These are phyloP conservation scores for Arctia plantaginis DNA, from an alignment of 2,888 invertebrate genomes.

Conservation along the genomic window DNA sequence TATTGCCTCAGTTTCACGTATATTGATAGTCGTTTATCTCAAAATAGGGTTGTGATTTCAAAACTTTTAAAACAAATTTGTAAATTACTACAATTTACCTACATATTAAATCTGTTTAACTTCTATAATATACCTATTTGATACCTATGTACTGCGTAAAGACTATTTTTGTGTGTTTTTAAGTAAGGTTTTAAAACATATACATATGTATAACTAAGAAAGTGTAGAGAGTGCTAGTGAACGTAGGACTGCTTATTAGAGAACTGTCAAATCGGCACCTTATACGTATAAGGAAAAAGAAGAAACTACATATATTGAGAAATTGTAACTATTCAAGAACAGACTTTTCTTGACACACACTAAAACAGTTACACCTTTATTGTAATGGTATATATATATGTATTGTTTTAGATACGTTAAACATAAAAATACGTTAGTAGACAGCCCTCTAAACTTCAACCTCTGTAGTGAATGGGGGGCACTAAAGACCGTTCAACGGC, in stretches of 20 bases:
- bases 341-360: not conserved
- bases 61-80: not conserved
- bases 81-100: not conserved
- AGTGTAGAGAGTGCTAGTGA: not conserved
- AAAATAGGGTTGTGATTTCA: conserved; percentile 42
- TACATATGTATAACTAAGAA: not conserved
- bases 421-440: not conserved
- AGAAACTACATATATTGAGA: no score
- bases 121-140: not conserved
- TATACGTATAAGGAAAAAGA: not conserved
- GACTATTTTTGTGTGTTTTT: not conserved
- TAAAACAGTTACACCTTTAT: not conserved
- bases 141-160: not conserved
- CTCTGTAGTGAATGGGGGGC: conserved; percentile 67
- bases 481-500: conserved; percentile 69
- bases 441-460: conserved; percentile 41
- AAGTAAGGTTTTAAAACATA: not conserved
- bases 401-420: not conserved
- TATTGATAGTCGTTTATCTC: conserved; percentile 65
- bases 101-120: not conserved
- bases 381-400: not conserved
- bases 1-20: conserved; percentile 67
- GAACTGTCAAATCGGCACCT: not conserved
- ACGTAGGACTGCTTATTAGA: not conserved
- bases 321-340: not conserved